Evolutionary conservation across 2,888 invertebrate species (phyloP).

Genomic region (Alitta virens): DNA sequence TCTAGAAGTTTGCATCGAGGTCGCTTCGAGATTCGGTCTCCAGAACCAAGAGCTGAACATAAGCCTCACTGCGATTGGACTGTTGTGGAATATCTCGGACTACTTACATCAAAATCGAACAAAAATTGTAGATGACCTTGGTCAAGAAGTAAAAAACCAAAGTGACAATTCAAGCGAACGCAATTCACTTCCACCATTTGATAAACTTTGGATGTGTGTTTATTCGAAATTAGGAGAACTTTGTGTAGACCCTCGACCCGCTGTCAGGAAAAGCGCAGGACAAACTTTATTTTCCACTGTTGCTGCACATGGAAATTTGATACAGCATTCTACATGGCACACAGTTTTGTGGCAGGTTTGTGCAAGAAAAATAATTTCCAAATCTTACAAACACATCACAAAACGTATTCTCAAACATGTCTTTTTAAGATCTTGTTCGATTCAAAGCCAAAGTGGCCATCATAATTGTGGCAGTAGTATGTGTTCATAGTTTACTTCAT

Average conservation of each 20-base stretch:
- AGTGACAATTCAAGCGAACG: background rate
- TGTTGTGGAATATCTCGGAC: conserved; percentile 99
- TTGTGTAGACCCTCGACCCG: conserved; percentile 92
- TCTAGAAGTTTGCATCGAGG: conserved; percentile 84
- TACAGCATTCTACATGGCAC: conserved; percentile 88
- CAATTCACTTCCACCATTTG: conserved; percentile 65
- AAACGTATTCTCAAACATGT: too few species aligned
- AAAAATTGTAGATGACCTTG: conserved; percentile 47
- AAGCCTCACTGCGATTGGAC: conserved; percentile 91
- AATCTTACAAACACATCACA: too few species aligned
- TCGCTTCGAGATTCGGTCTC: conserved; percentile 91
- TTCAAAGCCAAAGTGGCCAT: too few species aligned
- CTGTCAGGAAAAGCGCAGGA: conserved; percentile 93
- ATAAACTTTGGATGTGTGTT: conserved; percentile 94
- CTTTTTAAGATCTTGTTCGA: too few species aligned
- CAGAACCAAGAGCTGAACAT: conserved; percentile 97
- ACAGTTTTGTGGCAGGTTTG: conserved; percentile 86
- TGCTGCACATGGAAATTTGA: conserved; percentile 86
- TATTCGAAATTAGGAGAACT: conserved; percentile 64
- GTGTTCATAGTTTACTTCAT: too few species aligned
- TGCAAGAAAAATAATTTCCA: too few species aligned
- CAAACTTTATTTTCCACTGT: conserved; percentile 98
- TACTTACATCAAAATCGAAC: conserved; percentile 94
- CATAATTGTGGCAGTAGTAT: too few species aligned
- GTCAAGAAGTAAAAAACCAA: conserved; percentile 23